Evolutionary conservation across 2,888 invertebrate genomes (phyloP), one percentile per base, ranked within the genome.

Genomic region (Eurytoma californica): DNA sequence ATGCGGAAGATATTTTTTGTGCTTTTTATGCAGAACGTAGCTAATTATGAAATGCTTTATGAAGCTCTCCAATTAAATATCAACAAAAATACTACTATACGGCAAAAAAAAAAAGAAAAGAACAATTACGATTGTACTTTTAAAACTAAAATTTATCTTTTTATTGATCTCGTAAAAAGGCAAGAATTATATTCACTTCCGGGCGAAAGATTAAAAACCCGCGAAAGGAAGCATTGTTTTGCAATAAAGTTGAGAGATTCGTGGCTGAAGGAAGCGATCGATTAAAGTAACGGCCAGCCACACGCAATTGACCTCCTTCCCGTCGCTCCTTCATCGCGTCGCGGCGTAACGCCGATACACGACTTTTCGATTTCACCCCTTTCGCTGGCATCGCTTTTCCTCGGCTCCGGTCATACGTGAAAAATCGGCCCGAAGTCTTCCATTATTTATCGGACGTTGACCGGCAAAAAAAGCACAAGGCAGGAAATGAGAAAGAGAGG

Each of bases 231-330:
- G 39, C 39, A 39, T 39, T 51, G 14, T 66, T 66, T 51, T 14
- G 51, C 20, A 60, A 60, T 28, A 28, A 60, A 60, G 60, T 60
- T 12, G 24, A 60, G 60, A 9, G 39, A 39, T 39, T 39, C 39
- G 9, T 9, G 39, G 39, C 9, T 39, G 39, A 39, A 39, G 39
- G 39, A 39, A 39, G 39, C 39, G n/a, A 53, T 53, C 53, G 53
- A 53, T 86, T 86, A 86, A 86, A 30, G 61, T 60, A 60, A 12
- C 83, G 85, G 85, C 84, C 83, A 86, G 86, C 84, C 75, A 73
- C 61, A 30, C 61, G 24, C 61, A 28, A 24, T 61, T 73, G 63
- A 66, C 58, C 73, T 75, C 67, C 79, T 67, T 67, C 49, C 67
- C 67, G 18, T 18, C 13, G 18, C 39, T 53, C 53, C 67, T 53